Conservation (phyloP, 2,888 invertebrate genomes). For the Cataglyphis rosenhaueri region DNA sequence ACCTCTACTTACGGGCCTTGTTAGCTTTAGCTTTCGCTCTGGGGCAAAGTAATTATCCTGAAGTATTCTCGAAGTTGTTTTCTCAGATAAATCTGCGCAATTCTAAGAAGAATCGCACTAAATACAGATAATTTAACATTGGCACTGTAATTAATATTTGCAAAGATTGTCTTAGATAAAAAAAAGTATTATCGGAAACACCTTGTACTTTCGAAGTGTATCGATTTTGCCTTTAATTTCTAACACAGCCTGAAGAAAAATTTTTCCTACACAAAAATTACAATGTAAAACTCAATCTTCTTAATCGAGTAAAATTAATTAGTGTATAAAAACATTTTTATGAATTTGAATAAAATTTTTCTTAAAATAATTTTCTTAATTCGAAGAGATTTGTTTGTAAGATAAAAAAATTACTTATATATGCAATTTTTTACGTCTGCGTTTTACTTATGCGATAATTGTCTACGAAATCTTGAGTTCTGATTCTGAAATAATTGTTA, state of each 20-base stretch:
- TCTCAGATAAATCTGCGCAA: conserved; percentile 64
- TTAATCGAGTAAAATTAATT: conserved; percentile 1
- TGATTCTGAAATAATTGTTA: conserved; percentile 38
- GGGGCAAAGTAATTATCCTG: conserved; percentile 64
- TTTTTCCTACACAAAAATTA: neutral
- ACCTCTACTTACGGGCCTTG: conserved; percentile 61
- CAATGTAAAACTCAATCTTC: neutral
- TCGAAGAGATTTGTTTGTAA: neutral
- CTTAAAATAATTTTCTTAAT: conserved; percentile 2
- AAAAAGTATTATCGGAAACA: conserved; percentile 34
- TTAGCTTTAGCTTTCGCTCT: conserved; percentile 61
- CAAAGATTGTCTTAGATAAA: neutral
- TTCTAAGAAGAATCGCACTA: conserved; percentile 49
- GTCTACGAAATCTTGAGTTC: conserved; percentile 8
- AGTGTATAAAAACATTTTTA: neutral
- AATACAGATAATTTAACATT: conserved; percentile 12
- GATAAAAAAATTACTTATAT: neutral
- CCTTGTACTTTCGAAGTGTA: neutral
- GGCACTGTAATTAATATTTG: conserved; percentile 48
- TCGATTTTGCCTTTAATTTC: neutral
- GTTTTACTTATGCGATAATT: conserved; percentile 1
- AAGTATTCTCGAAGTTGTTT: conserved; percentile 58
- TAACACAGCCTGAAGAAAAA: neutral
- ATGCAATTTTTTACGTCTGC: conserved; percentile 9
- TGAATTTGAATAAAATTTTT: conserved; percentile 6